Evolutionary conservation across 2,113 vertebrate species (phyloP).

Genomic region (Propithecus coquereli): DNA sequence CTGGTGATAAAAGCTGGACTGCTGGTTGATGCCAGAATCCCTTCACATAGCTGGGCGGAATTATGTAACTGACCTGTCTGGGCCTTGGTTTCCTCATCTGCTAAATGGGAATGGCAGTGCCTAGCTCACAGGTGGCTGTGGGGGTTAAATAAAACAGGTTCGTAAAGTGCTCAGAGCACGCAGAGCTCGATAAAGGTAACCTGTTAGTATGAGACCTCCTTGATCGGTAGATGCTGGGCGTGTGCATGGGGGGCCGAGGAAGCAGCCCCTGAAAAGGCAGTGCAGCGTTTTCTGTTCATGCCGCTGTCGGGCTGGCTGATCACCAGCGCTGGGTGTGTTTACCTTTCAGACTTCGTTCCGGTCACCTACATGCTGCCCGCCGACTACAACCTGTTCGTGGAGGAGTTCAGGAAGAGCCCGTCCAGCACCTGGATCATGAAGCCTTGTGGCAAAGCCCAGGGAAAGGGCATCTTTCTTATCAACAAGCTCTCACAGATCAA

Average conservation of each 20-base stretch:
- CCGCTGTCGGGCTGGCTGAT: accelerated
- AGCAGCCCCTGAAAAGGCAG: accelerated
- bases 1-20: not conserved
- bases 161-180: not conserved
- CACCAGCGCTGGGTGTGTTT: accelerated
- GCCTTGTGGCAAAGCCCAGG: slow-evolving; percentile 98
- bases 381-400: slow-evolving; percentile 98
- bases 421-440: slow-evolving; percentile 99
- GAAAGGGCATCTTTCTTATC: slow-evolving; percentile 98
- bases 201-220: not conserved
- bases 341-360: slow-evolving; percentile 92
- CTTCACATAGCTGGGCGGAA: not conserved
- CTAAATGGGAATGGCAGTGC: not conserved
- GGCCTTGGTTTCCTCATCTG: not conserved
- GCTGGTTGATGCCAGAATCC: not conserved
- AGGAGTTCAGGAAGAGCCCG: slow-evolving; percentile 97
- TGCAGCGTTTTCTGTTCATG: accelerated
- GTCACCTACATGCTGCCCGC: slow-evolving; percentile 98
- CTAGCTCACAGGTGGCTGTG: too few species aligned
- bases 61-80: not conserved
- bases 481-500: slow-evolving; percentile 99
- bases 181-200: accelerated
- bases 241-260: not conserved
- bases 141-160: accelerated
- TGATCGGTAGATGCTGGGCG: accelerated